phyloP scores from a whole-genome alignment of 2,113 vertebrate species.

The Piprites chloris region DNA sequence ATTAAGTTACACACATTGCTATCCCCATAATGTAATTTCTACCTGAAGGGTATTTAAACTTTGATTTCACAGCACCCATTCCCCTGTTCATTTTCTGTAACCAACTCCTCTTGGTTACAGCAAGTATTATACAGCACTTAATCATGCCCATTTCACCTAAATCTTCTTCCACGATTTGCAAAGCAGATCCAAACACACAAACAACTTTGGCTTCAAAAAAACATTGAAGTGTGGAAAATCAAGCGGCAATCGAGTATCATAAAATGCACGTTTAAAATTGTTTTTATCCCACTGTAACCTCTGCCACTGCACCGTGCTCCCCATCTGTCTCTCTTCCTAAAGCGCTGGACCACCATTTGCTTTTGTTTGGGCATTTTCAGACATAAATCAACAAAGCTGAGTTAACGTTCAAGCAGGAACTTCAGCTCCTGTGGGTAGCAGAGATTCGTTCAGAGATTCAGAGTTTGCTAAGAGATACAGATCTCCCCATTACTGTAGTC shows the following conservation, averaged over 20 bases:
- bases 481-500: not conserved
- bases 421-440: not conserved
- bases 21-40: not conserved
- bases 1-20: not conserved
- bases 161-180: not conserved
- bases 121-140: not conserved
- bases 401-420: not conserved
- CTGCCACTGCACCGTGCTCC: not conserved
- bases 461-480: not conserved
- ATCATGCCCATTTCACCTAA: not conserved
- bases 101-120: not conserved
- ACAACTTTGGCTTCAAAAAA: not conserved
- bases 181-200: not conserved
- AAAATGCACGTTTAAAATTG: not conserved
- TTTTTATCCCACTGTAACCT: not conserved
- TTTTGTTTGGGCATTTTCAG: not conserved
- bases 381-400: not conserved
- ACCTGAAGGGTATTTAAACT: not conserved
- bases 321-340: not conserved
- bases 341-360: not conserved
- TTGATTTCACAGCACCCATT: accelerated
- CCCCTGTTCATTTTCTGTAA: not conserved
- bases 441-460: not conserved
- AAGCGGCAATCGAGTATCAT: not conserved
- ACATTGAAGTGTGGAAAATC: not conserved